A percentile compares a stretch with the other conserved stretches of the same genome.
Conservation (phyloP, 2,888 invertebrate genomes). For the Phorcus lineatus region DNA sequence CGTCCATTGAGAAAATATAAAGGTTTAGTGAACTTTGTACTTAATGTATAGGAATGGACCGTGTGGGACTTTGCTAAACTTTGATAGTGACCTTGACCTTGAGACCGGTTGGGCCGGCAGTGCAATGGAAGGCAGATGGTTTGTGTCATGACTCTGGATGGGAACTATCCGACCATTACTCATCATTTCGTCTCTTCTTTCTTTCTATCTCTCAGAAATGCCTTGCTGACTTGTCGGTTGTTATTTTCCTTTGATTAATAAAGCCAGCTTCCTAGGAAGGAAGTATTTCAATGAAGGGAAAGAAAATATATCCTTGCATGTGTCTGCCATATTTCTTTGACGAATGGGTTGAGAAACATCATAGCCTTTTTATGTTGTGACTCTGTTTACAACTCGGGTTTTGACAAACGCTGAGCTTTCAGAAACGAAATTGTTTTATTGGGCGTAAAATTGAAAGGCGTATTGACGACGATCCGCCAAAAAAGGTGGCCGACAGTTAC, state of each 20-base stretch:
- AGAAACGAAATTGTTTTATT: conserved; percentile 11
- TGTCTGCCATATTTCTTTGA: conserved; percentile 1
- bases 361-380: neutral
- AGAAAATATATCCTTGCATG: neutral
- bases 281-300: neutral
- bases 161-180: neutral
- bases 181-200: neutral
- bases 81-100: conserved; percentile 17
- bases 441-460: neutral
- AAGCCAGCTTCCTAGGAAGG: neutral
- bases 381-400: conserved; percentile 1
- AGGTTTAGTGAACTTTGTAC: neutral
- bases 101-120: neutral
- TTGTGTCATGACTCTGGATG: neutral
- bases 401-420: neutral
- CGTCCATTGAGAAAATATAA: no score
- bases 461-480: no score
- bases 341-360: conserved; percentile 6
- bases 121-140: neutral
- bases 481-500: no score
- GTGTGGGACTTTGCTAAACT: neutral
- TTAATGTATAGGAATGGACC: neutral
- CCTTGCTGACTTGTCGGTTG: neutral
- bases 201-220: neutral
- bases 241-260: neutral